Percentiles rank a stretch among this genome's conserved stretches.
Evolutionary conservation across 92 coral and sea anemone species (phyloP).

Genomic region (Porites evermanni): DNA sequence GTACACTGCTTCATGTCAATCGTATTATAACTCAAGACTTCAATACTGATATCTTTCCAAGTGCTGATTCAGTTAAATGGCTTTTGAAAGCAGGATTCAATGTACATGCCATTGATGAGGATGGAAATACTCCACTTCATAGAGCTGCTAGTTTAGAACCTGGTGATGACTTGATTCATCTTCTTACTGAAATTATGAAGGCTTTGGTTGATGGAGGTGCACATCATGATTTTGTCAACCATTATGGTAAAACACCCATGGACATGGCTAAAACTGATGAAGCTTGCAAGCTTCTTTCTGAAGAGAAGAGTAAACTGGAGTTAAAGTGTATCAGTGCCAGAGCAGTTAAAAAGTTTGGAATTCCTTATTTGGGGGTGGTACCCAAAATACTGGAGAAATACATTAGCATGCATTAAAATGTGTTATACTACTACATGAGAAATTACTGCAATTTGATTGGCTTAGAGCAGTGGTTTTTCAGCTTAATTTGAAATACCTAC

Average conservation of each 20-base stretch:
- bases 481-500: too few relatives aligned
- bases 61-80: constrained; percentile 49
- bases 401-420: too few relatives aligned
- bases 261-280: constrained; percentile 33
- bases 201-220: constrained; percentile 55
- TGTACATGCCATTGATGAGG: constrained; percentile 50
- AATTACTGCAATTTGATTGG: too few relatives aligned
- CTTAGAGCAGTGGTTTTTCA: too few relatives aligned
- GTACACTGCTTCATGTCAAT: constrained; percentile 46
- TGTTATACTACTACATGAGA: too few relatives aligned
- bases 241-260: constrained; percentile 59
- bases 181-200: constrained; percentile 41
- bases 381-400: not conserved
- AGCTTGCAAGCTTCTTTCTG: too few relatives aligned
- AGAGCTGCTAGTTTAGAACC: constrained; percentile 41
- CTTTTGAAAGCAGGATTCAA: constrained; percentile 58
- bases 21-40: too few relatives aligned
- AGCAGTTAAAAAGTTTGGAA: too few relatives aligned
- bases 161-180: constrained; percentile 8
- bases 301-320: too few relatives aligned
- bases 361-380: too few relatives aligned
- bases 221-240: constrained; percentile 62
- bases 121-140: constrained; percentile 76
- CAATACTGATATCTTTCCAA: not conserved
- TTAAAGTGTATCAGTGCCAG: too few relatives aligned